Base-by-base conservation (phyloP, 2,113 vertebrate species). In the Mastomys coucha region DNA sequence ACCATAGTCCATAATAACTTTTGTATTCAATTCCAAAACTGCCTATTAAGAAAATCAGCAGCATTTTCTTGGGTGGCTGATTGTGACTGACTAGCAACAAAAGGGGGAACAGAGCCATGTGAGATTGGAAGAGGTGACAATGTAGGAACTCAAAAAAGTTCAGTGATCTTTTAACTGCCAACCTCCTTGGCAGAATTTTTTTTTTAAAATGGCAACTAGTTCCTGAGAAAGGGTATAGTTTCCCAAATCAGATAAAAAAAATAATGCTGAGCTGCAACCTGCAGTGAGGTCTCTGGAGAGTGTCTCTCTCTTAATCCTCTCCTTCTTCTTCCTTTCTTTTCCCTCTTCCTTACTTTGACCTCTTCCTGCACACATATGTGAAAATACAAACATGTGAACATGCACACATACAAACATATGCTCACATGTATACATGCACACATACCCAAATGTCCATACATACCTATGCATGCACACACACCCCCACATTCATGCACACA, bases 141-240 rank as follows among this genome's bases (percentile, higher is more conserved):
- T 53, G 14, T 78, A 78, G 31, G 5, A 53, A 53, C 2, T 53
- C 31, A 10, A 17, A 80, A 78, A 76, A 49, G 42, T 76, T 76
- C n/a, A 76, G 42, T 28, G 24, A 49, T 95, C 94, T 97, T 96
- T 97, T 89, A 96, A 63, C 73, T 95, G 94, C 93, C 96, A 97
- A 16, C 63, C 75, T 94, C 89, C 91, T 91, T 94, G 72, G 84
- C 11, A 87, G 84, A 94, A 96, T 94, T 95, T 94, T 16, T 16
- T 45, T 69, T 69, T 0, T 94, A 70, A 97, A 96, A 92, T 91
- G 96, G 89, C 93, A 95, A 73, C 73, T 91, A 96, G 0, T 80
- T 97, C 39, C 86, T 84, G n/a, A 92, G 97, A 96, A 97, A 97
- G 88, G 81, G 93, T 94, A n/a, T 97, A 97, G 97, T 97, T 97